phyloP scores from a whole-genome alignment of 64 coral and sea anemone species.

The Stichodactyla helianthus region DNA sequence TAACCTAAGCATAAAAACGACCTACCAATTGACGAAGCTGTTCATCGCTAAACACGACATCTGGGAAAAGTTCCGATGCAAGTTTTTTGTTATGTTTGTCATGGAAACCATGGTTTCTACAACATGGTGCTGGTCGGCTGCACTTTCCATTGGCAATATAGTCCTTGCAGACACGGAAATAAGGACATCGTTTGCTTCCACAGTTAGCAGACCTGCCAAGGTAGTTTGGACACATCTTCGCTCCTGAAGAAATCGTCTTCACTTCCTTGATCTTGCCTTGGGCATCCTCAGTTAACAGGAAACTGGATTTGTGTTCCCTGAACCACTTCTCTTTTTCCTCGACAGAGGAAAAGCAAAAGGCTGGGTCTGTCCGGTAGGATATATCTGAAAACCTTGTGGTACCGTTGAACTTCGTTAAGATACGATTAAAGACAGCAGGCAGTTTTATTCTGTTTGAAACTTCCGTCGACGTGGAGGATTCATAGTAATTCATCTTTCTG shows the following conservation, averaged over 20 bases:
- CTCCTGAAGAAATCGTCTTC: conserved; percentile 8
- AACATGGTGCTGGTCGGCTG: neutral
- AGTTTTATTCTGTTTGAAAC: no score
- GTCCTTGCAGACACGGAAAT: conserved; percentile 57
- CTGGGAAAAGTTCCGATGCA: conserved; percentile 6
- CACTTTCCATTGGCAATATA: conserved; percentile 54
- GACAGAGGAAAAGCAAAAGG: neutral
- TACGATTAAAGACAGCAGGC: conserved; percentile 22
- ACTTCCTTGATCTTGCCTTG: conserved; percentile 53
- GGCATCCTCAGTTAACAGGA: conserved; percentile 41
- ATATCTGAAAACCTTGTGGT: conserved; percentile 35
- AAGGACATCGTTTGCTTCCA: conserved; percentile 21
- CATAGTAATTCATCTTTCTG: no score
- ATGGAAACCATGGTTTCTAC: conserved; percentile 39
- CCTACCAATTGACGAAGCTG: conserved; percentile 30
- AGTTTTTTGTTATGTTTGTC: conserved; percentile 35
- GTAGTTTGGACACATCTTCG: conserved; percentile 56
- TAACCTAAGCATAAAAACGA: neutral
- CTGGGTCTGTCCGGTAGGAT: neutral
- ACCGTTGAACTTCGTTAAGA: conserved; percentile 49
- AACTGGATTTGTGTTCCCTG: conserved; percentile 18
- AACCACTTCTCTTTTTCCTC: conserved; percentile 42
- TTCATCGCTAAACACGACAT: conserved; percentile 10
- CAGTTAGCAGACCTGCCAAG: neutral
- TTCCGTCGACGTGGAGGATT: no score